These are phyloP conservation scores for Luperina nickerlii DNA, from an alignment of 2,888 invertebrate species.

Conservation along the genomic window DNA sequence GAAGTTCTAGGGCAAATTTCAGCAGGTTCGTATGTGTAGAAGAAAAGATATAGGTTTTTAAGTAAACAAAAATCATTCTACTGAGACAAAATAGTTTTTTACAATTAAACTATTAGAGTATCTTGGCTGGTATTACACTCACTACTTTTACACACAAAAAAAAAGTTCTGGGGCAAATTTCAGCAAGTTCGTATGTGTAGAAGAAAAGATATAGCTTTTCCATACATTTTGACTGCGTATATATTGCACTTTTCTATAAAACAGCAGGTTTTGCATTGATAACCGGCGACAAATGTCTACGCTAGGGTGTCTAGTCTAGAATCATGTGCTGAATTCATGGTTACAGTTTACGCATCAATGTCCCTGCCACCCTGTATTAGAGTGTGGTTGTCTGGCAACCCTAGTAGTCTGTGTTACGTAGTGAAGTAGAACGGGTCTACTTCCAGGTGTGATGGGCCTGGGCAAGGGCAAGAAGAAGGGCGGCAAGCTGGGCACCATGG, in stretches of 20 bases:
- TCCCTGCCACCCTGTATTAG: neutral
- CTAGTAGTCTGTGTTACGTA: neutral
- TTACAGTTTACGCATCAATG: neutral
- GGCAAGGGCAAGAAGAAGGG: slow-evolving; percentile 91
- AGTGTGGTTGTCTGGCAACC: neutral
- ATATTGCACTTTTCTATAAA: neutral
- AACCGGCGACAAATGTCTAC: neutral
- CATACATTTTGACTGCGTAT: too few relatives aligned
- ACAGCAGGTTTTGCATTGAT: neutral
- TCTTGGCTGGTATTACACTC: too few relatives aligned
- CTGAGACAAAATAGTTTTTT: too few relatives aligned
- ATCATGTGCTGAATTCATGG: neutral
- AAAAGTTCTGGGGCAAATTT: too few relatives aligned
- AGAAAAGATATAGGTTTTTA: too few relatives aligned
- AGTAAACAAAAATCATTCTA: too few relatives aligned
- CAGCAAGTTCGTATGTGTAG: too few relatives aligned
- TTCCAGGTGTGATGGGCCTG: slow-evolving; percentile 87
- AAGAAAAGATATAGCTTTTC: too few relatives aligned
- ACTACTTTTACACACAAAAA: too few relatives aligned
- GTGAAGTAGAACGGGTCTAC: neutral
- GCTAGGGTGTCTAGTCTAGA: neutral
- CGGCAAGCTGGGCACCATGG: slow-evolving; percentile 91
- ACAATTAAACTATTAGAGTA: too few relatives aligned
- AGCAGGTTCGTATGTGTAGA: too few relatives aligned
- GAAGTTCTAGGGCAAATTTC: too few relatives aligned